A percentile compares a stretch with the other conserved stretches of the same genome.
Evolutionary conservation across 2,888 invertebrate genomes (phyloP).

Genomic region (Athalia rosae): DNA sequence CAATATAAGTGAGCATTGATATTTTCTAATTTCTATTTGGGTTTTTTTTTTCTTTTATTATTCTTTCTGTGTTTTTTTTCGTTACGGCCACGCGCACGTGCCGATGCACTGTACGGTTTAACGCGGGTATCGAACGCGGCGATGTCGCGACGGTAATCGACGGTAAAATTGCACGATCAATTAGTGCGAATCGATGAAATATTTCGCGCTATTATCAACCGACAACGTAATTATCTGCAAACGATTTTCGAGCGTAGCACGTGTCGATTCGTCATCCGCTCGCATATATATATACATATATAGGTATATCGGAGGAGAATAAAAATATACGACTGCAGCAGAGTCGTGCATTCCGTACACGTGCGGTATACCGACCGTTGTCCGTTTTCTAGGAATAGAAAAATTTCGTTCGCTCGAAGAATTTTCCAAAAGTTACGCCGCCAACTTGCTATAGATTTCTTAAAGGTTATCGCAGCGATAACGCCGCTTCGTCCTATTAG

Average conservation of each 20-base stretch:
- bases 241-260: too few species aligned
- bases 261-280: too few species aligned
- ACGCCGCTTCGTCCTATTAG: slow-evolving; percentile 9
- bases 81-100: background rate
- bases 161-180: too few species aligned
- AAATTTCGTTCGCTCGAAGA: background rate
- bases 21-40: background rate
- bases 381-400: slow-evolving; percentile 24
- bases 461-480: slow-evolving; percentile 38
- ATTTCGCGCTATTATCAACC: too few species aligned
- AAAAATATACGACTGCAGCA: too few species aligned
- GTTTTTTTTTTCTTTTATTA: background rate
- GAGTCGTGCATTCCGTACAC: too few species aligned
- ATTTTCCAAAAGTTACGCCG: background rate
- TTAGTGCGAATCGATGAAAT: too few species aligned
- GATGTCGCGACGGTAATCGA: background rate
- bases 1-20: slow-evolving; percentile 40
- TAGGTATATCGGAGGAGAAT: too few species aligned
- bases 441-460: slow-evolving; percentile 17
- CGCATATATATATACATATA: too few species aligned
- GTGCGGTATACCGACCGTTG: background rate
- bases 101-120: background rate
- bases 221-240: too few species aligned
- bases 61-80: too few species aligned
- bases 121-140: background rate